phyloP scores from a whole-genome alignment of 2,113 vertebrate genomes.

The Bothrops jararaca region DNA sequence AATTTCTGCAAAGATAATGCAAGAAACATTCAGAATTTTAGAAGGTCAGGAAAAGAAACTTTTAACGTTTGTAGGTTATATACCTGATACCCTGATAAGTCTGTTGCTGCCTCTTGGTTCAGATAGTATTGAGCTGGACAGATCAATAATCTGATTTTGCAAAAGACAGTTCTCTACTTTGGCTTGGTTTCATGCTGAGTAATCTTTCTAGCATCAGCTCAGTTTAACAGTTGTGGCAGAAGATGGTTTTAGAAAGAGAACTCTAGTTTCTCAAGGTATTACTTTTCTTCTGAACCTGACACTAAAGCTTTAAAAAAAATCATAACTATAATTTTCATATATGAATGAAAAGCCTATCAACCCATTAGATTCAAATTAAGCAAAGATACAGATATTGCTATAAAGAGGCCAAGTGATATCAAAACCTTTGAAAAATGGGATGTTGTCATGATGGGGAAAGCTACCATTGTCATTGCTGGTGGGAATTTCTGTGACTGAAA shows the following conservation, averaged over 20 bases:
- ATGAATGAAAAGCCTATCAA: constrained; percentile 43
- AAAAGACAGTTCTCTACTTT: not conserved
- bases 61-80: not conserved
- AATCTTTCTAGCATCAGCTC: not conserved
- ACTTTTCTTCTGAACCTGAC: not conserved
- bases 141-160: not conserved
- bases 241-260: not conserved
- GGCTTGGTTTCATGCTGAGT: not conserved
- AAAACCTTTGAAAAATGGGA: constrained; percentile 37
- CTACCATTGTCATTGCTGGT: not conserved
- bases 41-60: not conserved
- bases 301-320: constrained; percentile 1
- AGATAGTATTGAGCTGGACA: not conserved
- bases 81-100: not conserved
- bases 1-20: not conserved
- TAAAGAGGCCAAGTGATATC: constrained; percentile 22
- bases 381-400: constrained; percentile 41
- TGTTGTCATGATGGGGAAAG: not conserved
- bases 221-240: not conserved
- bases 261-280: not conserved
- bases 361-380: constrained; percentile 51
- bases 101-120: not conserved
- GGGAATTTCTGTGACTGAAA: constrained; percentile 26
- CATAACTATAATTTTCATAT: constrained; percentile 35
- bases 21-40: no score